Evolutionary conservation across 1,140 invertebrate species (phyloP).

Genomic region (Ceratosolen solmsi): DNA sequence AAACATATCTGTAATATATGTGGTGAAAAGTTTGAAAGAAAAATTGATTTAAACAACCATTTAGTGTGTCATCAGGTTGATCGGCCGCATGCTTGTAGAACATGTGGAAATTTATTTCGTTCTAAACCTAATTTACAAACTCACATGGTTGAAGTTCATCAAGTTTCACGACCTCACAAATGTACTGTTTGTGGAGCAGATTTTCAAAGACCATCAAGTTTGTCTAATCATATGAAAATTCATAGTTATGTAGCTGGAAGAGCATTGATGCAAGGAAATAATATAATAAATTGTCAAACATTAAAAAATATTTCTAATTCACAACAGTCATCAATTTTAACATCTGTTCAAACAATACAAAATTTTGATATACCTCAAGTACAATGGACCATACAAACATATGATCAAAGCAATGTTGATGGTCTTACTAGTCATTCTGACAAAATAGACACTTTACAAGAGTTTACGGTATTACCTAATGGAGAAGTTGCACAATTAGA

Average conservation of each 20-base stretch:
- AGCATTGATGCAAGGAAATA: constrained; percentile 61
- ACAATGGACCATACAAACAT: constrained; percentile 66
- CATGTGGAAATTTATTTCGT: constrained; percentile 68
- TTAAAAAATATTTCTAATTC: constrained; percentile 59
- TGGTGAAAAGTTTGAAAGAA: constrained; percentile 67
- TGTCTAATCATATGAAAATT: constrained; percentile 74
- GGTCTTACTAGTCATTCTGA: constrained; percentile 57
- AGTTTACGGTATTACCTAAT: constrained; percentile 68
- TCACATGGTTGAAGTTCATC: constrained; percentile 66
- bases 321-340: constrained; percentile 44
- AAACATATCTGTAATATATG: constrained; percentile 67
- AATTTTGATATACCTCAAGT: constrained; percentile 62
- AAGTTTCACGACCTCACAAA: constrained; percentile 64
- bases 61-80: constrained; percentile 71
- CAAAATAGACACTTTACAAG: constrained; percentile 64
- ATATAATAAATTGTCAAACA: constrained; percentile 43
- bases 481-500: constrained; percentile 68
- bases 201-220: constrained; percentile 73
- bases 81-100: constrained; percentile 67
- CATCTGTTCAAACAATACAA: constrained; percentile 57
- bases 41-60: constrained; percentile 69
- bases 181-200: constrained; percentile 70
- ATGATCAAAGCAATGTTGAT: constrained; percentile 59
- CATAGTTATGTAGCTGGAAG: constrained; percentile 71
- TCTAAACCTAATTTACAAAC: constrained; percentile 65